phyloP scores from a whole-genome alignment of 2,888 invertebrate species.

The Lithophane leautieri region DNA sequence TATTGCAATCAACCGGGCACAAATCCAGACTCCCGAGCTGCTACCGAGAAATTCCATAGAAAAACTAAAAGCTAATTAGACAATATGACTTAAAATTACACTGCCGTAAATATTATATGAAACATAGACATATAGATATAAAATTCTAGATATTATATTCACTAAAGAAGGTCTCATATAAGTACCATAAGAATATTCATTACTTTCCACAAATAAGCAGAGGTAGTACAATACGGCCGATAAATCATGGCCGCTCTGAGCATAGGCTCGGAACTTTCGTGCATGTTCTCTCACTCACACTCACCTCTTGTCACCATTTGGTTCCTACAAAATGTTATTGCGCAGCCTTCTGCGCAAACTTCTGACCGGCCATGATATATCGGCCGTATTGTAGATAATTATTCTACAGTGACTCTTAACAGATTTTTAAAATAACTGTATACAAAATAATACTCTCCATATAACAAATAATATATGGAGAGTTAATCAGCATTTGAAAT shows the following conservation, averaged over 20 bases:
- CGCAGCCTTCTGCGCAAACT: not conserved
- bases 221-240: too few species aligned
- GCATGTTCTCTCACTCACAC: too few species aligned
- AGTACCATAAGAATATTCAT: not conserved
- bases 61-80: slow-evolving; percentile 17
- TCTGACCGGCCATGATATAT: too few species aligned
- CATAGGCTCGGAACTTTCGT: not conserved
- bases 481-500: slow-evolving; percentile 11
- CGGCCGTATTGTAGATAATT: not conserved
- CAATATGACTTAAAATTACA: slow-evolving; percentile 37
- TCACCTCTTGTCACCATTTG: not conserved
- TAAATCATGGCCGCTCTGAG: not conserved
- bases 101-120: slow-evolving; percentile 48
- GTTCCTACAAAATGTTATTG: not conserved
- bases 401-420: not conserved
- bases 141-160: slow-evolving; percentile 22
- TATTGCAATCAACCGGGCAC: too few species aligned
- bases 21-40: too few species aligned
- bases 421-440: not conserved
- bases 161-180: slow-evolving; percentile 4
- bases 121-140: slow-evolving; percentile 32
- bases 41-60: too few species aligned
- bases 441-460: too few species aligned
- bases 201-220: slow-evolving; percentile 2
- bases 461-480: too few species aligned